A percentile compares a stretch with the other conserved stretches of the same genome.
These are phyloP conservation scores for Halocaridina rubra DNA, from an alignment of 2,888 invertebrate species.

Conservation along the genomic window DNA sequence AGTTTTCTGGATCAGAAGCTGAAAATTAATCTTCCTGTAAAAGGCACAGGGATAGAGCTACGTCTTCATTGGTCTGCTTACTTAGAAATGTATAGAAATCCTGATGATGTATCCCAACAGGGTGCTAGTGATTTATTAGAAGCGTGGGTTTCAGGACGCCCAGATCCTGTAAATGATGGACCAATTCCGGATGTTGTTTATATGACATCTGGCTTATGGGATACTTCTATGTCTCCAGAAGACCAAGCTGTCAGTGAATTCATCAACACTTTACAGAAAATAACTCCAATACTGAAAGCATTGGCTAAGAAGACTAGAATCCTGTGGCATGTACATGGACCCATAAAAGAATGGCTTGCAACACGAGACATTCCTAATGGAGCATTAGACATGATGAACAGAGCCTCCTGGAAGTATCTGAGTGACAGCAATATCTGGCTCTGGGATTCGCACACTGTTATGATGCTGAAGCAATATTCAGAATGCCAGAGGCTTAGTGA, in stretches of 20 bases:
- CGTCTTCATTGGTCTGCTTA: constrained; percentile 36
- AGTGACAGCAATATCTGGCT: constrained; percentile 13
- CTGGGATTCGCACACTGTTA: constrained; percentile 40
- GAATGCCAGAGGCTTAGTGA: constrained; percentile 20
- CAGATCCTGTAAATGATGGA: constrained; percentile 11
- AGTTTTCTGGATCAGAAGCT: constrained; percentile 14
- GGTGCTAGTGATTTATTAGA: constrained; percentile 35
- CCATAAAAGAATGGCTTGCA: constrained; percentile 34
- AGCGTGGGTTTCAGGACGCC: constrained; percentile 22
- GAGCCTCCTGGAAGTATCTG: constrained; percentile 20
- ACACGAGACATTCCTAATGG: constrained; percentile 13
- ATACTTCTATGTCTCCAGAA: background rate
- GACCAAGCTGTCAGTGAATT: constrained; percentile 5
- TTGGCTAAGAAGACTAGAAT: constrained; percentile 20
- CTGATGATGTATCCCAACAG: background rate
- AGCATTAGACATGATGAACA: constrained; percentile 45
- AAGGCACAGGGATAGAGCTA: constrained; percentile 25
- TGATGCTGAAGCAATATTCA: constrained; percentile 5
- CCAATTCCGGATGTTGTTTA: constrained; percentile 31
- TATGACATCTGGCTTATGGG: constrained; percentile 41
- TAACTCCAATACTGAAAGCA: constrained; percentile 13
- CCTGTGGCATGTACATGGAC: constrained; percentile 19
- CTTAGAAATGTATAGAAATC: background rate
- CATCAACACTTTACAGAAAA: constrained; percentile 3
- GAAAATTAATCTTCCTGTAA: constrained; percentile 7